Base-by-base conservation (phyloP, 2,113 vertebrate genomes). In the Cryptoleucopteryx plumbea region DNA sequence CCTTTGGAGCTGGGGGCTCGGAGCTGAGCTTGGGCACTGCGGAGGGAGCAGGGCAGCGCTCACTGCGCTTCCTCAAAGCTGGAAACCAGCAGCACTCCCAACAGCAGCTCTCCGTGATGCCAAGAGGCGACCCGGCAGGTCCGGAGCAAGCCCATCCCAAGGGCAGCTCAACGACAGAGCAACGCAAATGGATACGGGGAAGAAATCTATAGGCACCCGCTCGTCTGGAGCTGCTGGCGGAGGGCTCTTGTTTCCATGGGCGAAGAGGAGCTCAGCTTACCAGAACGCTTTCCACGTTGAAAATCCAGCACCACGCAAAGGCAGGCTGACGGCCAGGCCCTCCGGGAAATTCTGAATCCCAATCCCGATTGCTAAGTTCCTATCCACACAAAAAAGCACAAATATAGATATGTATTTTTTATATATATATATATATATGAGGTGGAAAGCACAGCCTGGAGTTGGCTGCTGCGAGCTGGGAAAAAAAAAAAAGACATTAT, bases 271-370 rank as follows among this genome's bases (percentile, higher is more conserved):
- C 91, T 68, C 16, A 7, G 90, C 99, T 98, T 96, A 99, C 99
- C 99, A 99, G 98, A 99, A 99, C 1, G 99, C 98, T 70, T 77
- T 98, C 99, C 99, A 99, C 0, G 98, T 97, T 15, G 99, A 99
- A 65, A 99, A 96, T 14, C 99, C 99, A 0, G 99, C 98, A 0
- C 99, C 99, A 0, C 98, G 98, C 62, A 99, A 97, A 1, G 99
- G 99, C 40, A 99, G 98, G 92, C 99, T 99, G 95, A 99, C 99
- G 1, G 99, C 99, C 66, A 99, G 98, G 68, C 99, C 99, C 98
- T 99, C 99, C 2, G 99, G 99, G 97, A 99, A 99, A 88, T 99
- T 99, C 98, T 99, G 99, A 94, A 99, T 99, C 72, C 99, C 99
- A 17, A 99, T 99, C 71, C 99, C 99, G 27, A 99, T 97, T 20